Evolutionary conservation across 2,888 invertebrate genomes (phyloP).

Genomic region (Neocrepidodera transversa): DNA sequence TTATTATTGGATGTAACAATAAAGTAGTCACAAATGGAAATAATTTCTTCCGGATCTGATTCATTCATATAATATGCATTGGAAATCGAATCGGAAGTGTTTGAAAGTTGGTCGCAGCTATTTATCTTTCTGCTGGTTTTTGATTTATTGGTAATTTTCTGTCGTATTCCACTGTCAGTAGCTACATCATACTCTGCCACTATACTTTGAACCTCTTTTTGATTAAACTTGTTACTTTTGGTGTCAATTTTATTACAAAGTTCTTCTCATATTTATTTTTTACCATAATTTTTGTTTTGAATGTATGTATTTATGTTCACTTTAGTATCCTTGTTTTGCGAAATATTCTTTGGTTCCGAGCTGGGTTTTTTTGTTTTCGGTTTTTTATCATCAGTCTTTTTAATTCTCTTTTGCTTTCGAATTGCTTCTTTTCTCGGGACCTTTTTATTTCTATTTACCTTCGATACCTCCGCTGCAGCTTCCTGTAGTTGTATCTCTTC

Average conservation of each 20-base stretch:
- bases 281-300: too few species aligned
- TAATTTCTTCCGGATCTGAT: constrained; percentile 6
- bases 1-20: constrained; percentile 4
- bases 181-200: not conserved
- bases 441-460: not conserved
- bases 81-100: constrained; percentile 4
- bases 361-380: constrained; percentile 5
- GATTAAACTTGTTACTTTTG: too few species aligned
- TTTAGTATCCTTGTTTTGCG: too few species aligned
- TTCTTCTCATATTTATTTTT: too few species aligned
- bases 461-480: constrained; percentile 7
- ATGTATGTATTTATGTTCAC: too few species aligned
- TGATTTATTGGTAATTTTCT: constrained; percentile 3
- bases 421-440: not conserved
- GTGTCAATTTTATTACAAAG: too few species aligned
- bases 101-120: constrained; percentile 2
- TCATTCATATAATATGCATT: not conserved
- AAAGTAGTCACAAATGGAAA: constrained; percentile 9
- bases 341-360: too few species aligned
- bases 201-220: too few species aligned
- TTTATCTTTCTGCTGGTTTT: not conserved
- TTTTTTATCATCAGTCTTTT: constrained; percentile 3
- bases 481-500: constrained; percentile 7
- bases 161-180: constrained; percentile 5
- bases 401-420: not conserved